Percentiles rank a stretch among this genome's conserved stretches.
Evolutionary conservation across 2,888 invertebrate genomes (phyloP).

Genomic region (Tenodera sinensis): DNA sequence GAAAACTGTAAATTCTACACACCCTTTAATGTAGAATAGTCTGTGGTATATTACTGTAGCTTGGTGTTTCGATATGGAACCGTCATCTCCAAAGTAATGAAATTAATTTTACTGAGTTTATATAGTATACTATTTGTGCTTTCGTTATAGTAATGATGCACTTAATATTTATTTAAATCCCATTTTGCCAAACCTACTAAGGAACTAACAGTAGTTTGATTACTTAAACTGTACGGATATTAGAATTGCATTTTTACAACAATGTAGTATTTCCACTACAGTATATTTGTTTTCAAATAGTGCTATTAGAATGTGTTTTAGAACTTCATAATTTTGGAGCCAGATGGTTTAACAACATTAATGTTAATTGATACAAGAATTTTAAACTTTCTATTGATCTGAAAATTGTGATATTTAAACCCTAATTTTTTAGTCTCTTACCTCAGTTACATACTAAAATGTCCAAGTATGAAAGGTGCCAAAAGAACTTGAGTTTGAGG

Average conservation of each 20-base stretch:
- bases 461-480: neutral
- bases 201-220: no score
- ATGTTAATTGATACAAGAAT: neutral
- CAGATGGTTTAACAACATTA: neutral
- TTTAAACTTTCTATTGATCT: neutral
- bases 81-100: neutral
- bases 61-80: neutral
- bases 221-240: no score
- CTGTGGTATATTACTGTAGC: neutral
- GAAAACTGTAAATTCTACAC: neutral
- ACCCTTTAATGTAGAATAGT: neutral
- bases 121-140: no score
- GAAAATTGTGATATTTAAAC: neutral
- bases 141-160: no score
- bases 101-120: neutral
- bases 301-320: no score
- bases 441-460: neutral
- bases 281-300: no score
- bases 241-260: no score
- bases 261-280: no score
- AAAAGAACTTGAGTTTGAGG: neutral
- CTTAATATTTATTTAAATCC: no score
- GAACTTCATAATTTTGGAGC: neutral
- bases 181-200: no score
- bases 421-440: neutral